Base-by-base conservation (phyloP, 2,888 invertebrate genomes). In the Hydrotaea cyrtoneurina region DNA sequence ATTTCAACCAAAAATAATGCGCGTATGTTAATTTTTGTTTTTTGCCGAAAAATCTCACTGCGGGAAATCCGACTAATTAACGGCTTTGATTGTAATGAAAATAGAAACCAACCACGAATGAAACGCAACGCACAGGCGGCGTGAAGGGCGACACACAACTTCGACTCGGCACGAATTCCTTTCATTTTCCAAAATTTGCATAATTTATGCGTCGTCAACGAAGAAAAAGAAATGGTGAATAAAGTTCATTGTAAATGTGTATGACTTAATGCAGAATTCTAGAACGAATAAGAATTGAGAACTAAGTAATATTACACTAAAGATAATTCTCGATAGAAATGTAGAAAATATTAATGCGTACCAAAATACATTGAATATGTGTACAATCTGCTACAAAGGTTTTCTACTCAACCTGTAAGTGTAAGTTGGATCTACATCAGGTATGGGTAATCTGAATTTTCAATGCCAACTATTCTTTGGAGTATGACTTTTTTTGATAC, bases 151-250 rank as follows among this genome's bases (percentile, higher is more conserved):
- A 55, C 59, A 62, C 71, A 76, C 78, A 71, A 78, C n/a, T 55
- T 75, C 50, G 36, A 64, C 21, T 36, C 72, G 72, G 15, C 78
- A 72, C 57, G 62, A 71, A 26, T 78, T 82, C 36, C 19, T 78
- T 69, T 4, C 26, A 59, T 59, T 26, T 59, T 0, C 11, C 11
- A 50, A 82, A 71, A 82, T 82, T 82, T 78, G 82, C 78, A 82
- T 82, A 82, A 75, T 78, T 31, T 73, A 71, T 71, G 69, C n/a
- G 5, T 69, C 72, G 64, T 46, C 64, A 77, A 50, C 46, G n/a
- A 57, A 17, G 4, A 8, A 39, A 50, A 50, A 3, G 3, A 39
- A 10, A 39, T 4, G 39, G 50, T n/a, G 3, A 50, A 50, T 50
- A 50, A 50, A 50, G 13, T 50, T 50, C n/a, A 1, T 50, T 50